Conservation (phyloP, 1,140 invertebrate species). For the Galendromus occidentalis region DNA sequence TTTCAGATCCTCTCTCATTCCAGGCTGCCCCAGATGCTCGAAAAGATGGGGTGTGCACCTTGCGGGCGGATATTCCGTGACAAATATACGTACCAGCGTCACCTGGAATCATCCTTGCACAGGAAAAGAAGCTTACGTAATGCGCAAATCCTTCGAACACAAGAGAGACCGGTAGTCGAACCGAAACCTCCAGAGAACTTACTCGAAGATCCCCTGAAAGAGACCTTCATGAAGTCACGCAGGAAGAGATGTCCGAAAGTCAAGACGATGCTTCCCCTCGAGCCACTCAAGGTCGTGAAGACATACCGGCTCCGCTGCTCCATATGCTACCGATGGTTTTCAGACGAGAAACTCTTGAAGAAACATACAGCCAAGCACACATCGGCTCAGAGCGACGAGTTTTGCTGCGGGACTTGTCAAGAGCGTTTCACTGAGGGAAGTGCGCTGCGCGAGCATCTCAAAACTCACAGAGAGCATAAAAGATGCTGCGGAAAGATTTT, state of each 20-base stretch:
- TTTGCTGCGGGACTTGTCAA: neutral
- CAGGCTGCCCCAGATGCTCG: neutral
- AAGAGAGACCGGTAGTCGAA: neutral
- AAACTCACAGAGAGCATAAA: neutral
- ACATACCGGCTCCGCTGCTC: neutral
- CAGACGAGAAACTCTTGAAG: neutral
- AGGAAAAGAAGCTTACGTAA: neutral
- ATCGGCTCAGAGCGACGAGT: neutral
- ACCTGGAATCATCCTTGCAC: neutral
- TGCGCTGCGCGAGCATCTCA: neutral
- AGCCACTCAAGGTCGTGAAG: neutral
- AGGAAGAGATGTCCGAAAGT: neutral
- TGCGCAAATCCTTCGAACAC: neutral
- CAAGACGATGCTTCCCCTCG: no score
- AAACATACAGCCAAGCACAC: neutral
- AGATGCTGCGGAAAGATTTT: neutral
- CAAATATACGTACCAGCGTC: conserved; percentile 5
- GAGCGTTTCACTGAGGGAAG: neutral
- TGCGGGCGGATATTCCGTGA: neutral
- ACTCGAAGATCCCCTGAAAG: neutral
- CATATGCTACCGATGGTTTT: neutral
- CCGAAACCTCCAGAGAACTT: neutral
- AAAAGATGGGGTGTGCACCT: conserved; percentile 5
- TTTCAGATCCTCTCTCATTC: neutral
- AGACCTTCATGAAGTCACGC: neutral